Conservation (phyloP, 2,797 vertebrate species). For the Diplodus puntazzo region DNA sequence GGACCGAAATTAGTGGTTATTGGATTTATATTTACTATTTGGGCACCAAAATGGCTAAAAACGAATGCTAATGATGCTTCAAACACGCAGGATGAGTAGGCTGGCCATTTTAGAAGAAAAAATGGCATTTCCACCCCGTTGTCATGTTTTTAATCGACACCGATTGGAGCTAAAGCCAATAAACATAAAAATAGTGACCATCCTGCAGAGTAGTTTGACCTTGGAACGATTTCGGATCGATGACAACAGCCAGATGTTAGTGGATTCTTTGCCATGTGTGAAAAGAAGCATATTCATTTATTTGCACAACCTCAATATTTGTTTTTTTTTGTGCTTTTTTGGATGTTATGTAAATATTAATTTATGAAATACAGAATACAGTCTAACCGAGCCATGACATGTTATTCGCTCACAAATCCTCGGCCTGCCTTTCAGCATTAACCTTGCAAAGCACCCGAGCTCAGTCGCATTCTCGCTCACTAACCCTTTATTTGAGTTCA, state of each 20-base stretch:
- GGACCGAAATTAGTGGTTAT: background rate
- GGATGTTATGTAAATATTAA: background rate
- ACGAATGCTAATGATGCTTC: background rate
- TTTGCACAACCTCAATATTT: too few species aligned
- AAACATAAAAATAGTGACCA: too few species aligned
- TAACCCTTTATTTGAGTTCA: background rate
- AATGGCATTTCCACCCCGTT: too few species aligned
- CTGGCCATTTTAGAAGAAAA: too few species aligned
- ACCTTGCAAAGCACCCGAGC: background rate
- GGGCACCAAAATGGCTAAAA: background rate
- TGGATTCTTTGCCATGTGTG: too few species aligned
- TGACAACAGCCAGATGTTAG: too few species aligned
- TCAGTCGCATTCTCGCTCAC: background rate
- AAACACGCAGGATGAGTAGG: background rate
- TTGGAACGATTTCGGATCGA: too few species aligned
- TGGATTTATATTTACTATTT: rapidly evolving
- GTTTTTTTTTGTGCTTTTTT: background rate
- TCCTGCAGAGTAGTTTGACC: too few species aligned
- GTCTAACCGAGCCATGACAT: too few species aligned
- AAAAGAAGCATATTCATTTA: too few species aligned
- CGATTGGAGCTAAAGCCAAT: too few species aligned
- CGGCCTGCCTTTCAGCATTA: background rate
- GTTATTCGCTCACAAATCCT: background rate
- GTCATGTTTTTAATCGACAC: too few species aligned
- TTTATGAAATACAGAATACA: background rate